These are phyloP conservation scores for Alaudala cheleensis DNA, from an alignment of 2,113 vertebrate species.

Conservation along the genomic window DNA sequence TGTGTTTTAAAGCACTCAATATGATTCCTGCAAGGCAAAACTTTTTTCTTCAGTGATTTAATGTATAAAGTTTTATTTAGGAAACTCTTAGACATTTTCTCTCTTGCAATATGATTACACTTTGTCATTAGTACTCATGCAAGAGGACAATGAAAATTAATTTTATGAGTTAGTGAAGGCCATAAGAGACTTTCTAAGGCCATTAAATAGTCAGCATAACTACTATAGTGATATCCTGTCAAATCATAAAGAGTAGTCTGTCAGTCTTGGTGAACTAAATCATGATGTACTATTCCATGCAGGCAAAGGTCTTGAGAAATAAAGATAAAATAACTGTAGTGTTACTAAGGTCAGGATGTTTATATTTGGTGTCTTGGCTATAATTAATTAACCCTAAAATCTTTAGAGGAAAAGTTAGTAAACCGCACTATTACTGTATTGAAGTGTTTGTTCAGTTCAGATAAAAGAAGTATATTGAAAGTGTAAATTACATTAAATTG, in stretches of 20 bases:
- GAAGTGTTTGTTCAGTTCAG: neutral
- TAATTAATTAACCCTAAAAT: neutral
- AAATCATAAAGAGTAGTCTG: constrained; percentile 22
- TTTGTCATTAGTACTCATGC: neutral
- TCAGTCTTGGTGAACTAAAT: constrained; percentile 30
- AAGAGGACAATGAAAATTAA: constrained; percentile 17
- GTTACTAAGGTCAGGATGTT: constrained; percentile 1
- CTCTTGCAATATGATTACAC: neutral
- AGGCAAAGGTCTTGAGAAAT: constrained; percentile 19
- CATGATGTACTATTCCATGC: neutral
- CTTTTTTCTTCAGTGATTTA: too few relatives aligned
- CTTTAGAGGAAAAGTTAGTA: neutral
- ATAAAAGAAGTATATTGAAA: neutral
- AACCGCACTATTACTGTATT: neutral
- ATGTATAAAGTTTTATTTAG: neutral
- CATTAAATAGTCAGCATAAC: constrained; percentile 39
- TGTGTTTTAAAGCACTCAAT: neutral
- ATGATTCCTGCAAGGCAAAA: constrained; percentile 1
- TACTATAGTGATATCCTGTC: constrained; percentile 20
- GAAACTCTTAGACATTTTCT: neutral
- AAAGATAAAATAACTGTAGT: constrained; percentile 19
- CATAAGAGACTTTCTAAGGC: neutral
- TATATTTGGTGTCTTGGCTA: neutral
- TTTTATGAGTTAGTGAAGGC: constrained; percentile 18
- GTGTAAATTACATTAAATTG: neutral